Percentiles rank a stretch among this genome's conserved stretches.
These are phyloP conservation scores for Tetragnatha montana DNA, from an alignment of 2,888 invertebrate species.

Conservation along the genomic window DNA sequence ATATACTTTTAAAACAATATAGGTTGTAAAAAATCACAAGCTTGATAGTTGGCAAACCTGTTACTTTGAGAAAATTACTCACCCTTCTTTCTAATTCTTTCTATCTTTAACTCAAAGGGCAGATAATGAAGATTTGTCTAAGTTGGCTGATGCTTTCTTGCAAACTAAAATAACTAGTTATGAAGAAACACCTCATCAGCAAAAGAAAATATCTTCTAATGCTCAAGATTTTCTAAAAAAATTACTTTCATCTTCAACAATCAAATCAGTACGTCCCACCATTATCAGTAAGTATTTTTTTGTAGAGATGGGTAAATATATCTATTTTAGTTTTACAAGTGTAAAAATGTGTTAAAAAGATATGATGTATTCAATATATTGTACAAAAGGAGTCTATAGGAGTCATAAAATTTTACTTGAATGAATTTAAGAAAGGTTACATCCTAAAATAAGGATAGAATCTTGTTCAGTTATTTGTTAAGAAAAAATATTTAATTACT, in stretches of 20 bases:
- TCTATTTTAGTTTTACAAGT: too few relatives aligned
- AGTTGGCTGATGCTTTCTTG: conserved; percentile 66
- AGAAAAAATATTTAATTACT: too few relatives aligned
- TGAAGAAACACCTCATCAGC: conserved; percentile 25
- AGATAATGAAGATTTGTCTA: conserved; percentile 52
- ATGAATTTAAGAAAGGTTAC: too few relatives aligned
- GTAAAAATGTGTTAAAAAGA: too few relatives aligned
- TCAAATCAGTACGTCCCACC: conserved; percentile 49
- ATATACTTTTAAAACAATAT: too few relatives aligned
- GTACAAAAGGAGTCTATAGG: too few relatives aligned
- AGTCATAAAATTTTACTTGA: too few relatives aligned
- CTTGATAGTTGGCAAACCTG: too few relatives aligned
- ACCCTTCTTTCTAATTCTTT: background rate
- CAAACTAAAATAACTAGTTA: conserved; percentile 35
- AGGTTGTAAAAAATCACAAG: background rate
- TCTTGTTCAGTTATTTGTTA: too few relatives aligned
- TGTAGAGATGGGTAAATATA: background rate
- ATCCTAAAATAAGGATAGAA: too few relatives aligned
- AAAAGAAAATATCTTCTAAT: conserved; percentile 43
- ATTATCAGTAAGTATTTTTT: conserved; percentile 48
- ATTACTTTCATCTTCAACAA: conserved; percentile 25
- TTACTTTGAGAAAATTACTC: too few relatives aligned
- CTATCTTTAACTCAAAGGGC: conserved; percentile 5
- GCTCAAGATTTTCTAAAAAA: conserved; percentile 30
- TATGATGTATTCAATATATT: too few relatives aligned